Evolutionary conservation across 1,140 invertebrate species (phyloP), one percentile per base, ranked within the genome.

Genomic region (Aphaenogaster rudis): DNA sequence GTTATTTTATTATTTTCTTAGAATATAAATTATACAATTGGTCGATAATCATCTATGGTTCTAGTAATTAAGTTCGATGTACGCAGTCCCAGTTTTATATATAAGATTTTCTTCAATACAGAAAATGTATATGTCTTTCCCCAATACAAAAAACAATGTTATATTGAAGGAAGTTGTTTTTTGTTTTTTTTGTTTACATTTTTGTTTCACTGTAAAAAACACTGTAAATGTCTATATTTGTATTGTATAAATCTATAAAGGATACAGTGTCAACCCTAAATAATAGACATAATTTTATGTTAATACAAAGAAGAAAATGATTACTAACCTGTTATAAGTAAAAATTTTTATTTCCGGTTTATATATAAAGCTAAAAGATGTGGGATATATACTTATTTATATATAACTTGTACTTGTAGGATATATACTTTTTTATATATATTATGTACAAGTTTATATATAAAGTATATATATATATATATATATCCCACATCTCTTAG

Each of bases 1-100:
- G 9, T 52, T 11, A n/a, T 54, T 88, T 84, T 21, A 33, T 42
- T 36, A 42, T 61, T 54, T 50, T 71, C 2, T 48, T n/a, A 33
- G 39, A 36, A 13, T 57, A 13, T 63, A 6, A 54, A 28, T 77
- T 61, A 45, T 3, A 63, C 8, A 36, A 63, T 63, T 63, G 9
- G n/a, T 63, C 45, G 17, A 36, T 15, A 33, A 50, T 76, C n/a
- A 9, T 52, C 11, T 0, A 13, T 72, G 17, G 36, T 1, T 71
- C 3, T 54, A 54, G 5, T 74, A 57, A 74, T 74, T 54, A 74
- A 52, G 17, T 54, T 74, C 9, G 17, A 52, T n/a, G 45, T 17
- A 36, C 11, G 6, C 8, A 36, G 6, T 72, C 4, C 28, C 15
- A 36, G 3, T 33, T 52, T 17, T 9, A 33, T 39, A 9, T 39